Conservation (phyloP, 2,113 vertebrate species). For the Pagrus major region DNA sequence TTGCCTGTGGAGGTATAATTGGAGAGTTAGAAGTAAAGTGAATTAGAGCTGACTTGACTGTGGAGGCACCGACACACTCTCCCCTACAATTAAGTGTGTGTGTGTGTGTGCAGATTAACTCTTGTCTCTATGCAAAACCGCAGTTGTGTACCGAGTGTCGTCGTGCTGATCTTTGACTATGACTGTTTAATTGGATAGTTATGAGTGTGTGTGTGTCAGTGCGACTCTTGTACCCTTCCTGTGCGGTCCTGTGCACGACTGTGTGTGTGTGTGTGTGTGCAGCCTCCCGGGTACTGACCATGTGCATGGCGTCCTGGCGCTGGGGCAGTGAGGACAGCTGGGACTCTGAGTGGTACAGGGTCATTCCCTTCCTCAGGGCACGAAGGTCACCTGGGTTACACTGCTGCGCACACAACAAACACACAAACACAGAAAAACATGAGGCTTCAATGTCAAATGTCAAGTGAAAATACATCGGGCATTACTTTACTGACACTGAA, state of each 20-base stretch:
- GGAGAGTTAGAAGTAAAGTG: conserved; percentile 52
- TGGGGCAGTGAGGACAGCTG: conserved; percentile 92
- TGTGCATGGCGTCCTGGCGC: conserved; percentile 91
- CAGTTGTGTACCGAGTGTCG: background rate
- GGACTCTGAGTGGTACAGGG: conserved; percentile 94
- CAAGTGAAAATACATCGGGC: background rate
- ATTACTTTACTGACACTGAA: background rate
- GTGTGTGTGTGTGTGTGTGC: conserved; percentile 11
- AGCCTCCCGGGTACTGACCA: conserved; percentile 83
- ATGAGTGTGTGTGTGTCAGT: background rate
- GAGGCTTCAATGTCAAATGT: conserved; percentile 15
- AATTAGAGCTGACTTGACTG: conserved; percentile 64
- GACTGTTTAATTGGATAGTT: background rate
- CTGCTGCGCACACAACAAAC: conserved; percentile 77
- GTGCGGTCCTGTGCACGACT: background rate
- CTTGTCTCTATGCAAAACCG: background rate
- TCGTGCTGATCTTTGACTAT: background rate
- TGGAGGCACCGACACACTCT: conserved; percentile 20
- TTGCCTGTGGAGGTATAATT: conserved; percentile 56
- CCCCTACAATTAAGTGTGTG: conserved; percentile 55
- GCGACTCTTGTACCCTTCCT: background rate
- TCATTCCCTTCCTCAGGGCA: conserved; percentile 92
- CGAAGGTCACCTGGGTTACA: conserved; percentile 90
- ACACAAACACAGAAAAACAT: conserved; percentile 22
- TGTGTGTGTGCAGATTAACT: conserved; percentile 29